These are phyloP conservation scores for Aplodontia rufa DNA, from an alignment of 2,113 vertebrate genomes.

Conservation along the genomic window DNA sequence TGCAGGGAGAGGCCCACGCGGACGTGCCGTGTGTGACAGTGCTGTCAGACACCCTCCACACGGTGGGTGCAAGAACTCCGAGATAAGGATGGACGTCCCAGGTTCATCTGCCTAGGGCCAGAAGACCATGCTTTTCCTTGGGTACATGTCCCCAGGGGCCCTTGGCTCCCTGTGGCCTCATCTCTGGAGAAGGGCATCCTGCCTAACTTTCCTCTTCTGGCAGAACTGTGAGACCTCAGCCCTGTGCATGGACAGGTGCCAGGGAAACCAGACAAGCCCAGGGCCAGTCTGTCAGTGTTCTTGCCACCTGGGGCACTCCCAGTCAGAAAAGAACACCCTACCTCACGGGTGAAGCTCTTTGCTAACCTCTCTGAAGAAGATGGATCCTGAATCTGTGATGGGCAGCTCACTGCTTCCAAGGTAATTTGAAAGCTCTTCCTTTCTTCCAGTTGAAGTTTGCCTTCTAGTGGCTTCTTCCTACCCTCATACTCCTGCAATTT, in stretches of 20 bases:
- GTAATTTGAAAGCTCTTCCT: constrained; percentile 1
- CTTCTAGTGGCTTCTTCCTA: not conserved
- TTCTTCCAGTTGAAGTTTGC: not conserved
- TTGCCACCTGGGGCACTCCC: not conserved
- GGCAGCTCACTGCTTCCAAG: not conserved
- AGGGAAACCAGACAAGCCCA: not conserved
- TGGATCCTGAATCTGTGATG: not conserved
- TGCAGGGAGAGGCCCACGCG: not conserved
- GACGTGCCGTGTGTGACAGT: accelerated
- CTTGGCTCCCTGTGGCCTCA: not conserved
- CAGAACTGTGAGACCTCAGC: not conserved
- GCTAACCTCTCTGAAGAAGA: not conserved
- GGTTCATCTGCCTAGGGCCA: not conserved
- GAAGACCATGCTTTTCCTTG: not conserved
- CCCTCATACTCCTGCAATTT: not conserved
- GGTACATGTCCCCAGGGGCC: not conserved
- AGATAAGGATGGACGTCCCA: too few relatives aligned
- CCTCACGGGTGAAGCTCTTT: not conserved
- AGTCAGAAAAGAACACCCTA: not conserved
- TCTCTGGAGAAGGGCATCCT: not conserved
- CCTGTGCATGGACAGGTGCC: not conserved
- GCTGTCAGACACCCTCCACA: accelerated
- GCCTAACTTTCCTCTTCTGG: not conserved
- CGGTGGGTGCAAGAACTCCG: too few relatives aligned
- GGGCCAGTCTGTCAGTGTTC: not conserved